Evolutionary conservation across 2,888 invertebrate genomes (phyloP).

Genomic region (Polydrusus tereticollis): DNA sequence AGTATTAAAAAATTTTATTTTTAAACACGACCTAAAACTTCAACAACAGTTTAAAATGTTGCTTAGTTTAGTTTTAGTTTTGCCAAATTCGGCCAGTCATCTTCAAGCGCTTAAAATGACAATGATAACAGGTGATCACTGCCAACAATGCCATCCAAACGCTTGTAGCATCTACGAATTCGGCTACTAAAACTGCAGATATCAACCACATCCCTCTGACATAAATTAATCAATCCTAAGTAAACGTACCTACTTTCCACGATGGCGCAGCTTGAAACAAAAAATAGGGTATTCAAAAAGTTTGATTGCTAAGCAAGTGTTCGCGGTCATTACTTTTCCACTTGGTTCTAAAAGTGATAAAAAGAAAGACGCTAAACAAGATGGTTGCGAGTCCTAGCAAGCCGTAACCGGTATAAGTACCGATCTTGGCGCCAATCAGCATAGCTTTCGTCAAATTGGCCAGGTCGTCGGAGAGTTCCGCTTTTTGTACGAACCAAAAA

Average conservation of each 20-base stretch:
- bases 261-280: constrained; percentile 32
- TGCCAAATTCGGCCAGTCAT: no score
- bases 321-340: constrained; percentile 64
- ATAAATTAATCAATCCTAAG: background rate
- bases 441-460: constrained; percentile 71
- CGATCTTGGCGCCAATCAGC: constrained; percentile 69
- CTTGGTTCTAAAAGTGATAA: constrained; percentile 60
- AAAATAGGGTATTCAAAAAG: constrained; percentile 49
- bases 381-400: constrained; percentile 68
- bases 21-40: no score
- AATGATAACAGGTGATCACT: no score
- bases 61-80: no score
- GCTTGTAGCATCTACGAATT: background rate
- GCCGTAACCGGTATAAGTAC: constrained; percentile 71
- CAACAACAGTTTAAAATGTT: no score
- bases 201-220: background rate
- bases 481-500: constrained; percentile 83
- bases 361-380: constrained; percentile 62
- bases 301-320: constrained; percentile 58
- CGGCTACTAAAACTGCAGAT: background rate
- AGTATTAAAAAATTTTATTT: no score
- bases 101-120: no score
- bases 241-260: background rate
- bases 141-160: no score
- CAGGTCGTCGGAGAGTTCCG: constrained; percentile 72